Conservation (phyloP, 2,888 invertebrate genomes). For the Microctonus brassicae region DNA sequence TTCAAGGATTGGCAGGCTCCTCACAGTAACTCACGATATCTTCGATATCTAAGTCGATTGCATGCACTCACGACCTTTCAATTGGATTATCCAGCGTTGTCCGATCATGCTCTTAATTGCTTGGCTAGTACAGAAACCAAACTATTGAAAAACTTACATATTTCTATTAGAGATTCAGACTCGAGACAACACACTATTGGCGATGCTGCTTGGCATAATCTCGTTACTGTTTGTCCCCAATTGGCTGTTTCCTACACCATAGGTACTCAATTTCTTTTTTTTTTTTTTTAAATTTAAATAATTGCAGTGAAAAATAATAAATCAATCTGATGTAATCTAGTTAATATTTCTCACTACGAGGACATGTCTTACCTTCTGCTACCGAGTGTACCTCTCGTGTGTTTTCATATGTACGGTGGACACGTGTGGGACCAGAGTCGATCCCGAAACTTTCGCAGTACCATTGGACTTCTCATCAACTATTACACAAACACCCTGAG, state of each 20-base stretch:
- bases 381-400: constrained; percentile 69
- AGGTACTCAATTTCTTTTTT: constrained; percentile 53
- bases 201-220: constrained; percentile 67
- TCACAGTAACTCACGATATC: constrained; percentile 62
- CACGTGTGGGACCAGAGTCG: constrained; percentile 70
- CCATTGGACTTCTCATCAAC: constrained; percentile 65
- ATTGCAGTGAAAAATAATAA: background rate
- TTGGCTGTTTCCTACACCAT: constrained; percentile 68
- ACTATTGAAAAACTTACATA: constrained; percentile 64
- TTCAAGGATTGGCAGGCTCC: constrained; percentile 69
- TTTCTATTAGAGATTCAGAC: constrained; percentile 69
- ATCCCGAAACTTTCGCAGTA: constrained; percentile 69
- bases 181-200: constrained; percentile 67
- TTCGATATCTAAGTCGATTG: constrained; percentile 66
- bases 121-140: constrained; percentile 66
- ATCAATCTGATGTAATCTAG: constrained; percentile 46
- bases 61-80: constrained; percentile 65
- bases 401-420: constrained; percentile 69
- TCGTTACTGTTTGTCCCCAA: constrained; percentile 66
- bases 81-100: constrained; percentile 70
- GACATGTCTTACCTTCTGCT: constrained; percentile 69
- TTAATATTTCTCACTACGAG: constrained; percentile 70
- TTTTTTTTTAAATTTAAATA: constrained; percentile 30
- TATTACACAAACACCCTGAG: constrained; percentile 69
- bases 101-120: constrained; percentile 67